Base-by-base conservation (phyloP, 2,113 vertebrate genomes). In the Halichoeres trimaculatus region DNA sequence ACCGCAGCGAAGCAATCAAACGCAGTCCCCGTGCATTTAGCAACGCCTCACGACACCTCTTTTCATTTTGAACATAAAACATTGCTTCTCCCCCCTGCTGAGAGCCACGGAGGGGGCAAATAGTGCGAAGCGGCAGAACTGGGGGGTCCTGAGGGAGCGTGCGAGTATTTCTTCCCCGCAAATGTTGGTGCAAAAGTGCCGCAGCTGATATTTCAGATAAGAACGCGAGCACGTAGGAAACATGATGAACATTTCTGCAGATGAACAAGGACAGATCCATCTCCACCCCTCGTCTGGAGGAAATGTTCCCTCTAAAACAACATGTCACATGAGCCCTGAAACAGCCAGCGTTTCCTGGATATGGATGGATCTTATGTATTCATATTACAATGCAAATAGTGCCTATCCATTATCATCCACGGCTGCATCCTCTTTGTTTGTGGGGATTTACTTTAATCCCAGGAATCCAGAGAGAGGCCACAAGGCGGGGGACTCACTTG, bases 331-430 rank as follows among this genome's bases (percentile, higher is more conserved):
- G 57, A 35, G 47, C 24, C 24, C 70, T 41, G 60, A 77, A 72
- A 77, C 26, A 74, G 71, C 35, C 76, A 51, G 38, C 59, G 19
- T 74, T 64, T 62, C 54, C 20, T n/a, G 26, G 24, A 74, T 59
- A 52, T 59, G 71, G 52, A 55, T 57, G 8, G 35, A 50, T 73
- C 55, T 69, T 76, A 76, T 83, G 74, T 78, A 74, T 85, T 83
- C 51, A 77, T 73, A 81, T 85, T 84, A 78, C 72, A 73, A 85
- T 86, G 81, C 77, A 90, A 90, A 90, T 81, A 75, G 65, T 61
- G 65, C 43, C 84, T 40, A 61, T 78, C 71, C 79, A 63, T 88
- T 82, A 83, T 74, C 78, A 74, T 45, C 81, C 80, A 62, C 65
- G 10, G 4, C 74, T 24, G 68, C 75, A 76, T 85, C 78, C 36